These are phyloP conservation scores for Psephotus haematonotus DNA, from an alignment of 2,113 vertebrate species.

Conservation along the genomic window DNA sequence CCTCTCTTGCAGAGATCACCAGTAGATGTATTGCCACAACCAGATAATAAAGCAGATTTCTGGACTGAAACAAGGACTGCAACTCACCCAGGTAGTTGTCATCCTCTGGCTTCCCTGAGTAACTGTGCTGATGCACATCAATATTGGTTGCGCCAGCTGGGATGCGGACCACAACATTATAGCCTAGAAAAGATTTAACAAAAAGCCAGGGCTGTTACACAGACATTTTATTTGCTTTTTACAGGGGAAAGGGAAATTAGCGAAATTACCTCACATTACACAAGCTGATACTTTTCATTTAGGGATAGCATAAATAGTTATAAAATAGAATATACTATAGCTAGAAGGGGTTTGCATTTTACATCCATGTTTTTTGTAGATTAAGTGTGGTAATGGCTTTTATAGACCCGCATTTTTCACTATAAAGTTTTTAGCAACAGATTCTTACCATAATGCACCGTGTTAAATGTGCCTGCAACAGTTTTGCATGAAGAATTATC, in stretches of 20 bases:
- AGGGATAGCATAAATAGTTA: neutral
- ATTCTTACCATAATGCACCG: constrained; percentile 91
- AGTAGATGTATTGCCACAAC: neutral
- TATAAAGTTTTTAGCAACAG: constrained; percentile 32
- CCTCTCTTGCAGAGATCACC: neutral
- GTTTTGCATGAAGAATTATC: constrained; percentile 99
- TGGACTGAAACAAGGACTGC: neutral
- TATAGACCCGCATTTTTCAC: constrained; percentile 31
- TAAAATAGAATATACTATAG: neutral
- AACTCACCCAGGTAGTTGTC: constrained; percentile 98
- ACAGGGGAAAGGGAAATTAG: neutral
- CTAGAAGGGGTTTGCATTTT: constrained; percentile 15
- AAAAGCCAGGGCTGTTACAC: constrained; percentile 8
- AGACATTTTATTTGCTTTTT: constrained; percentile 4
- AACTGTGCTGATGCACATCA: constrained; percentile 96
- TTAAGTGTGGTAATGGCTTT: constrained; percentile 23
- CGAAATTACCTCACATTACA: constrained; percentile 8
- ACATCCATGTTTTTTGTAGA: constrained; percentile 19
- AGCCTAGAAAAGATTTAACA: constrained; percentile 78
- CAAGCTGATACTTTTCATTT: constrained; percentile 17
- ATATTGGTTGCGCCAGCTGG: constrained; percentile 97
- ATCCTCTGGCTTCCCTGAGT: constrained; percentile 96
- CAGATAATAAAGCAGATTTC: neutral
- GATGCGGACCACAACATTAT: constrained; percentile 93
- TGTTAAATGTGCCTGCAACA: constrained; percentile 92